A percentile compares a stretch with the other conserved stretches of the same genome.
phyloP scores from a whole-genome alignment of 2,113 vertebrate genomes.

The Hippoglossus stenolepis region DNA sequence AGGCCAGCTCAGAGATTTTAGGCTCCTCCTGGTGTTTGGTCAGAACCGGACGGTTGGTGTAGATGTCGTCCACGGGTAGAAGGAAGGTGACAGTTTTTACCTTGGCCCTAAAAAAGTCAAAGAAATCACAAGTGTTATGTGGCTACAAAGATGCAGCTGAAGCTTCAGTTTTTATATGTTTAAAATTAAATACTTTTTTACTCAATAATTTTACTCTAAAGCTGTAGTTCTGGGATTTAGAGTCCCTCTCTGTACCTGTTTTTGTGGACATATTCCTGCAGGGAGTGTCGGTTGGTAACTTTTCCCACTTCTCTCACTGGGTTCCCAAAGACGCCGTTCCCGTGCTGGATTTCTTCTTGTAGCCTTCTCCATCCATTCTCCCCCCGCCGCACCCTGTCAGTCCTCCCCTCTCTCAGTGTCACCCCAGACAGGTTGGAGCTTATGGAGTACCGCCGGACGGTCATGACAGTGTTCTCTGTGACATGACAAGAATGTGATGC shows the following conservation, averaged over 20 bases:
- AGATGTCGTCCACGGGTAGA: constrained; percentile 86
- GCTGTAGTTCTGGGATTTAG: not conserved
- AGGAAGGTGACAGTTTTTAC: constrained; percentile 94
- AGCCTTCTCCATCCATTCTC: constrained; percentile 70
- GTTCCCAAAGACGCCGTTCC: constrained; percentile 24
- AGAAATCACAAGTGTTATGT: not conserved
- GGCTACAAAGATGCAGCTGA: too few species aligned
- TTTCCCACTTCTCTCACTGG: constrained; percentile 39
- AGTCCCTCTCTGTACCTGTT: constrained; percentile 81
- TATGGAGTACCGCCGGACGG: constrained; percentile 89
- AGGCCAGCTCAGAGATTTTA: constrained; percentile 74
- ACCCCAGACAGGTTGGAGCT: constrained; percentile 68
- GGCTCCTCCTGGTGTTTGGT: constrained; percentile 76
- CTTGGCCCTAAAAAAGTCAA: constrained; percentile 83
- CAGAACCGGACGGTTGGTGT: constrained; percentile 81
- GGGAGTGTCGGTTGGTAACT: constrained; percentile 71
- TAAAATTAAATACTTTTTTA: not conserved
- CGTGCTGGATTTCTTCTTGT: constrained; percentile 61
- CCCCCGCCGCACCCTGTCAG: constrained; percentile 18
- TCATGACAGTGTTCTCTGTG: constrained; percentile 90
- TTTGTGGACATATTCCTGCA: constrained; percentile 82
- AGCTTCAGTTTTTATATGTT: not conserved
- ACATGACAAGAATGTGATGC: constrained; percentile 5
- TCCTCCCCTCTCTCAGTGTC: constrained; percentile 53
- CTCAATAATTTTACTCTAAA: too few species aligned